A percentile compares a stretch with the other conserved stretches of the same genome.
These are phyloP conservation scores for Vulpes lagopus DNA, from an alignment of 2,113 vertebrate species.

Conservation along the genomic window DNA sequence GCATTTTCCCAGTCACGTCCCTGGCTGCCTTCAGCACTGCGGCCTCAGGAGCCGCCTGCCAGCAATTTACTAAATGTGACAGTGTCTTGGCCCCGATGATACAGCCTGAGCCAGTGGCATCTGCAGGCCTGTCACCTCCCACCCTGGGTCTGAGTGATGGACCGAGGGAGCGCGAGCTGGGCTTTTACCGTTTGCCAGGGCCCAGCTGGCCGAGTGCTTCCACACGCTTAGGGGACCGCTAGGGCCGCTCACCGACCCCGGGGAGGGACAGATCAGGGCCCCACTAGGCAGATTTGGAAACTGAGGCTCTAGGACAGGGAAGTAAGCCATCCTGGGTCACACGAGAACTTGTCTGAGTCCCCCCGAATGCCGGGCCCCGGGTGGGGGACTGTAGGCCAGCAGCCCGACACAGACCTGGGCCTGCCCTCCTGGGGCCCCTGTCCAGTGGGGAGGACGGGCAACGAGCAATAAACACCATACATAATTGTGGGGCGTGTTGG, in stretches of 20 bases:
- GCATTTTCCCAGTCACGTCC: neutral
- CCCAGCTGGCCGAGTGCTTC: neutral
- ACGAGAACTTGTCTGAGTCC: too few relatives aligned
- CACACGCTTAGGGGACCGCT: neutral
- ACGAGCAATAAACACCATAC: neutral
- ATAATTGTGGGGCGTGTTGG: too few relatives aligned
- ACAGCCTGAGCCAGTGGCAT: neutral
- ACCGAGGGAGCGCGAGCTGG: neutral
- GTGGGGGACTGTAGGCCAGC: neutral
- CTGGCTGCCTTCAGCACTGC: neutral
- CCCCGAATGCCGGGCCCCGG: neutral
- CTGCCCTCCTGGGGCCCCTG: neutral
- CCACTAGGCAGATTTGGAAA: neutral
- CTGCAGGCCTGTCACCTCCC: constrained; percentile 27
- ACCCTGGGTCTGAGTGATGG: neutral
- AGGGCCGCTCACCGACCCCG: neutral
- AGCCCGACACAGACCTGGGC: neutral
- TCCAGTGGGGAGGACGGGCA: neutral
- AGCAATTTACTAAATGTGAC: neutral
- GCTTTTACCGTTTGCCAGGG: neutral
- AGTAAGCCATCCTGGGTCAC: neutral
- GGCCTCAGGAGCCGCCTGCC: neutral
- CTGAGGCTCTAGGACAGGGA: neutral
- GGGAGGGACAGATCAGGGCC: neutral
- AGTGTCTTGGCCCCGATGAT: neutral